Evolutionary conservation across 2,113 vertebrate genomes (phyloP).

Genomic region (Mus spicilegus): DNA sequence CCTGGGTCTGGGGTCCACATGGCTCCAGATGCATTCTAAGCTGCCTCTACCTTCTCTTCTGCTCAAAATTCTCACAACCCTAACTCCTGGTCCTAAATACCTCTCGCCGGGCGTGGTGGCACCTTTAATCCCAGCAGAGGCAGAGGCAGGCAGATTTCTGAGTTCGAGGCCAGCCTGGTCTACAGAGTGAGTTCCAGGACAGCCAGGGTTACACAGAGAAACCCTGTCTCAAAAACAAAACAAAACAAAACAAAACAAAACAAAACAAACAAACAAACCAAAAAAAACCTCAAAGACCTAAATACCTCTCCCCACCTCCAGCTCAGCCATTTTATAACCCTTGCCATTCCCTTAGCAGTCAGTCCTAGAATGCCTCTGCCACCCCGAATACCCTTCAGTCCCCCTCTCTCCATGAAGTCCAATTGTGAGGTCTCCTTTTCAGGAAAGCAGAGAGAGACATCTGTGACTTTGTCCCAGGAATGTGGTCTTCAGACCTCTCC

Average conservation of each 20-base stretch:
- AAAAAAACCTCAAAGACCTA: no score
- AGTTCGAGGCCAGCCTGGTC: no score
- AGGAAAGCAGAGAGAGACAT: background rate
- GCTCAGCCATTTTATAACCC: accelerated
- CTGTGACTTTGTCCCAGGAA: background rate
- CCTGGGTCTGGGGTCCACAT: background rate
- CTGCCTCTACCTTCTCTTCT: background rate
- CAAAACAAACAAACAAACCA: no score
- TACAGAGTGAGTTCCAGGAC: no score
- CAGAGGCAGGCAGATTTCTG: no score
- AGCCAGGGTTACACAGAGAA: no score
- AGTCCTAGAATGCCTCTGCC: background rate
- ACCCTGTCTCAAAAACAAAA: no score
- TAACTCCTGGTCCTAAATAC: background rate
- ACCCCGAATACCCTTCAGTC: background rate
- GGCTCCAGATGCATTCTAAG: background rate
- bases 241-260: no score
- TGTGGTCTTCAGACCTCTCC: background rate
- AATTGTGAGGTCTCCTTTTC: background rate
- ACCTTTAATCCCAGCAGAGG: no score
- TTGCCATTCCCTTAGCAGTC: background rate
- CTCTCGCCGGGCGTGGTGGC: no score
- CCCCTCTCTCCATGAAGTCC: background rate
- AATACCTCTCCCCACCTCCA: background rate
- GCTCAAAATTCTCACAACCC: background rate